A percentile compares a stretch with the other conserved stretches of the same genome.
Evolutionary conservation across 2,888 invertebrate species (phyloP).

Genomic region (Asteroscopus sphinx): DNA sequence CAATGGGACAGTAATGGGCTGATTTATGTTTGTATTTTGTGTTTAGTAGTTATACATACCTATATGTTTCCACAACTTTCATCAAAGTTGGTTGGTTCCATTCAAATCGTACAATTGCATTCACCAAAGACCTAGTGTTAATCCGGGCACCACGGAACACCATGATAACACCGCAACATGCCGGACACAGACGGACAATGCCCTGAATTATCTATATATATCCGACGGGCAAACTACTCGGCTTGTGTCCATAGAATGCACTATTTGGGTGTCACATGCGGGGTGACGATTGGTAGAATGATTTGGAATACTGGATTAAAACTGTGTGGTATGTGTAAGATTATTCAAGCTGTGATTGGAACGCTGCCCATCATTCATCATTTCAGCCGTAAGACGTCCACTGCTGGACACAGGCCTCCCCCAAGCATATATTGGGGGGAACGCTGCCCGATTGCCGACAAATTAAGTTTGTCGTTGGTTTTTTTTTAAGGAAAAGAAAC

Average conservation of each 20-base stretch:
- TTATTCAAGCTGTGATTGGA: no score
- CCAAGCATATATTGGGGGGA: no score
- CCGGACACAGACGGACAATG: constrained; percentile 65
- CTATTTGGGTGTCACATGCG: constrained; percentile 23
- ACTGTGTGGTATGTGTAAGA: no score
- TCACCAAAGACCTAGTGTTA: constrained; percentile 27
- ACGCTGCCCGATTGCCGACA: no score
- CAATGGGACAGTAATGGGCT: no score
- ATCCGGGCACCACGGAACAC: constrained; percentile 26
- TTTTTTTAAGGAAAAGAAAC: no score
- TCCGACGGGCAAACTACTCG: constrained; percentile 54
- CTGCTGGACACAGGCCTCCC: no score
- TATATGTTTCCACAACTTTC: neutral
- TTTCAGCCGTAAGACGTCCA: no score
- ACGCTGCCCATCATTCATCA: no score
- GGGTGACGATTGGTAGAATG: constrained; percentile 3
- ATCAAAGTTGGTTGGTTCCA: constrained; percentile 2
- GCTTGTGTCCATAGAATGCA: constrained; percentile 26
- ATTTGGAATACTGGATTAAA: constrained; percentile 8
- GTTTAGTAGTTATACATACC: no score
- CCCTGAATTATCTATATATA: constrained; percentile 68
- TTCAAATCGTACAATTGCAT: constrained; percentile 17
- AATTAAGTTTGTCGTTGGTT: no score
- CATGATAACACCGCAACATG: constrained; percentile 52
- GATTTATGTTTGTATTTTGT: no score